phyloP scores from a whole-genome alignment of 2,888 invertebrate species.

The Apamea crenata region DNA sequence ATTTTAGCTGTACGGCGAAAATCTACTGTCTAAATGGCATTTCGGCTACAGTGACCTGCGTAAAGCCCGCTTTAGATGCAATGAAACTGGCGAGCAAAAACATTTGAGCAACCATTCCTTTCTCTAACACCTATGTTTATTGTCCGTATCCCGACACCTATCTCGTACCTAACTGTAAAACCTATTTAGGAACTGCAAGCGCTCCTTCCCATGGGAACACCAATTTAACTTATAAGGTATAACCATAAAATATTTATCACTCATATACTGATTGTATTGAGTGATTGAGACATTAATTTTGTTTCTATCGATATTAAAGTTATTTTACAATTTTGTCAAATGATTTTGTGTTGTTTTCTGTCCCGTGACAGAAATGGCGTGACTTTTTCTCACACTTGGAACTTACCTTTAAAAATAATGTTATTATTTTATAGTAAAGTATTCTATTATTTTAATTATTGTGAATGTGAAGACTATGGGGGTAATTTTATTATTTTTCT shows the following conservation, averaged over 20 bases:
- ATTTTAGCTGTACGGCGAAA: constrained; percentile 3
- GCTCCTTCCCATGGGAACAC: neutral
- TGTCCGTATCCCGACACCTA: neutral
- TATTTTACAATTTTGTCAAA: neutral
- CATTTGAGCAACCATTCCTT: neutral
- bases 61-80: neutral
- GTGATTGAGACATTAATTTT: neutral
- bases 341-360: neutral
- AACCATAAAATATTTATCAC: constrained; percentile 16
- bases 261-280: neutral
- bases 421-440: too few species aligned
- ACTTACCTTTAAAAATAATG: neutral
- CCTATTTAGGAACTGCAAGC: neutral
- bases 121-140: neutral
- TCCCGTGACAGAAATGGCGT: neutral
- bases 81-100: neutral
- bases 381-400: neutral
- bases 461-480: too few species aligned
- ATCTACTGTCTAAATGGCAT: constrained; percentile 18
- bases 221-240: neutral
- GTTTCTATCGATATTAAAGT: neutral
- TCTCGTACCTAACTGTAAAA: neutral
- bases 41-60: neutral
- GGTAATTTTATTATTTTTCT: too few species aligned
- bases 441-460: too few species aligned